phyloP scores from a whole-genome alignment of 2,113 vertebrate genomes.

The Catagonus wagneri region DNA sequence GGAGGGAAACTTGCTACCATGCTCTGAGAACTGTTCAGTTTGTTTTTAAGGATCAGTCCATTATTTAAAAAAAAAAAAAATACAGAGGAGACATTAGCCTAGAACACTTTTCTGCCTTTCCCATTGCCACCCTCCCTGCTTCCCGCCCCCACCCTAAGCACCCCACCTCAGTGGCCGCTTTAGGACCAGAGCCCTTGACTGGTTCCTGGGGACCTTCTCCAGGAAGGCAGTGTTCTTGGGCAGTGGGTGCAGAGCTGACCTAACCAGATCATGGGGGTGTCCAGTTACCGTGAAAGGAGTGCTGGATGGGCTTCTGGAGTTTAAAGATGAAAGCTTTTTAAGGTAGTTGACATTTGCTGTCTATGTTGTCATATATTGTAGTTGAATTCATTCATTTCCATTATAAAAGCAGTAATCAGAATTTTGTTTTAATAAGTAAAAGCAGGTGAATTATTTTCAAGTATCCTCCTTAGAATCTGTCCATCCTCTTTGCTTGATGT shows the following conservation, averaged over 20 bases:
- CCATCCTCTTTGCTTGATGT: slow-evolving; percentile 11
- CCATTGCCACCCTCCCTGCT: not conserved
- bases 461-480: slow-evolving; percentile 27
- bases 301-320: not conserved
- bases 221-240: not conserved
- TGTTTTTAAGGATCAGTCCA: not conserved
- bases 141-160: no score
- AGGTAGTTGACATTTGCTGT: not conserved
- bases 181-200: not conserved
- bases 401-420: slow-evolving; percentile 27
- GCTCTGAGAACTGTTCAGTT: not conserved
- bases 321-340: not conserved
- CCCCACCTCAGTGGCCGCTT: not conserved
- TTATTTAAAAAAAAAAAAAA: not conserved
- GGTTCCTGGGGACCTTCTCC: not conserved
- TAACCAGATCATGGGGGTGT: not conserved
- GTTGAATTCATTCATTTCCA: not conserved
- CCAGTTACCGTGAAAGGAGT: not conserved
- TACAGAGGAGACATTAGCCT: not conserved
- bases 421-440: slow-evolving; percentile 46
- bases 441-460: slow-evolving; percentile 22
- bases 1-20: not conserved
- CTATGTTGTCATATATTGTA: not conserved
- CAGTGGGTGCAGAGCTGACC: not conserved
- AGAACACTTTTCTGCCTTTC: not conserved